Conservation (phyloP, 2,113 vertebrate genomes). For the Ovis aries region DNA sequence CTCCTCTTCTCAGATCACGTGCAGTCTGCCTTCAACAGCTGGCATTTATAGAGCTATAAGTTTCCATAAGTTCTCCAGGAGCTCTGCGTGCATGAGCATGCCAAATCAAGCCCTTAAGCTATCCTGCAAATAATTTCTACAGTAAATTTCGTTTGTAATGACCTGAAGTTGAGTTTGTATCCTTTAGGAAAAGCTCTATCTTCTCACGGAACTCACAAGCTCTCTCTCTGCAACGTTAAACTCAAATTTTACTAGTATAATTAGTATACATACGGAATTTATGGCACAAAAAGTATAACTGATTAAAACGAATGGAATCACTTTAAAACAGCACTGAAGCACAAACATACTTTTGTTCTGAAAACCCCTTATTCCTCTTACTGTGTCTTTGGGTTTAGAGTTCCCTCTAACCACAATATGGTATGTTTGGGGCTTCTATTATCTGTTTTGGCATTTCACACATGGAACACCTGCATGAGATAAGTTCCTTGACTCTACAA, state of each 20-base stretch:
- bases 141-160: slow-evolving; percentile 66
- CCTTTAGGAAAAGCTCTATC: slow-evolving; percentile 37
- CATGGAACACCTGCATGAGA: slow-evolving; percentile 59
- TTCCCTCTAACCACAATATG: slow-evolving; percentile 35
- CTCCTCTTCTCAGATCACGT: background rate
- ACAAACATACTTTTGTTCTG: slow-evolving; percentile 51
- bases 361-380: slow-evolving; percentile 6
- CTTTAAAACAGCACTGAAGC: slow-evolving; percentile 38
- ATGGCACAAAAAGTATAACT: slow-evolving; percentile 57
- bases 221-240: slow-evolving; percentile 17
- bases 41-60: slow-evolving; percentile 59
- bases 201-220: slow-evolving; percentile 25
- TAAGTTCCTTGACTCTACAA: slow-evolving; percentile 38
- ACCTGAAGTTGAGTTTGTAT: slow-evolving; percentile 53
- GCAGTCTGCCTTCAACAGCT: slow-evolving; percentile 52
- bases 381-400: slow-evolving; percentile 30
- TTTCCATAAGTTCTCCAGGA: slow-evolving; percentile 57
- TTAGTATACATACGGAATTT: slow-evolving; percentile 58
- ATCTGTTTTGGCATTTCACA: slow-evolving; percentile 61
- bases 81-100: background rate
- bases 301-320: slow-evolving; percentile 59
- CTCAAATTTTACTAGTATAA: slow-evolving; percentile 41
- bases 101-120: slow-evolving; percentile 60
- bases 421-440: slow-evolving; percentile 16
- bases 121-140: slow-evolving; percentile 65